phyloP scores from a whole-genome alignment of 2,797 vertebrate genomes.

The Chlorospingus semifuscus region DNA sequence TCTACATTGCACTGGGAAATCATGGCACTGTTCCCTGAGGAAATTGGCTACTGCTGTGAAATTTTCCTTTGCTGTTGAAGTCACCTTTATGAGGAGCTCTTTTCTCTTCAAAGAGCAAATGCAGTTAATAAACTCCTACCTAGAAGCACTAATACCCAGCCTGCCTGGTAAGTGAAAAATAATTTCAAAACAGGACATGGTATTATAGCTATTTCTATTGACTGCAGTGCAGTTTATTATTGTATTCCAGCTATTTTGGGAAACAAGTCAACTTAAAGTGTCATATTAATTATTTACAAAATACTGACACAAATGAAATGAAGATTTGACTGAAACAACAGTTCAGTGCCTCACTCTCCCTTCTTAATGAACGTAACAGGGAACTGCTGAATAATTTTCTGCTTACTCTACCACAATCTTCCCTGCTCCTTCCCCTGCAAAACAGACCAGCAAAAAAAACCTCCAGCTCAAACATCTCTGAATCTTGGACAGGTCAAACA shows the following conservation, averaged over 20 bases:
- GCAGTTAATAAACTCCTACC: background rate
- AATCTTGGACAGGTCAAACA: background rate
- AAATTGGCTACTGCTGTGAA: slow-evolving; percentile 10
- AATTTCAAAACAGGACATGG: background rate
- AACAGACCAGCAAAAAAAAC: background rate
- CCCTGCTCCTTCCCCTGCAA: background rate
- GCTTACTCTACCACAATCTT: slow-evolving; percentile 27
- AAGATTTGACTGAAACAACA: slow-evolving; percentile 52
- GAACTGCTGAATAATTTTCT: slow-evolving; percentile 61
- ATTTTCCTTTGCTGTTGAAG: background rate
- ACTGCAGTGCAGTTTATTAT: slow-evolving; percentile 5
- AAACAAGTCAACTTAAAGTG: slow-evolving; percentile 69
- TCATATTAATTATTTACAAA: slow-evolving; percentile 74
- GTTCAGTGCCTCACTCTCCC: slow-evolving; percentile 11
- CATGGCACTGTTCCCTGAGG: background rate
- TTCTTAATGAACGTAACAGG: slow-evolving; percentile 49
- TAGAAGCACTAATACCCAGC: slow-evolving; percentile 22
- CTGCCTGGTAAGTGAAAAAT: slow-evolving; percentile 17
- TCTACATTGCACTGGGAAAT: background rate
- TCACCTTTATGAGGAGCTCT: background rate
- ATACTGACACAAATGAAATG: slow-evolving; percentile 57
- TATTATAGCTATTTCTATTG: background rate
- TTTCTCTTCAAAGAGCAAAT: background rate
- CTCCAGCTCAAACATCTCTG: background rate
- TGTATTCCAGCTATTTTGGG: slow-evolving; percentile 43